Conservation (phyloP, 2,888 invertebrate genomes). For the Axea sp. region DNA sequence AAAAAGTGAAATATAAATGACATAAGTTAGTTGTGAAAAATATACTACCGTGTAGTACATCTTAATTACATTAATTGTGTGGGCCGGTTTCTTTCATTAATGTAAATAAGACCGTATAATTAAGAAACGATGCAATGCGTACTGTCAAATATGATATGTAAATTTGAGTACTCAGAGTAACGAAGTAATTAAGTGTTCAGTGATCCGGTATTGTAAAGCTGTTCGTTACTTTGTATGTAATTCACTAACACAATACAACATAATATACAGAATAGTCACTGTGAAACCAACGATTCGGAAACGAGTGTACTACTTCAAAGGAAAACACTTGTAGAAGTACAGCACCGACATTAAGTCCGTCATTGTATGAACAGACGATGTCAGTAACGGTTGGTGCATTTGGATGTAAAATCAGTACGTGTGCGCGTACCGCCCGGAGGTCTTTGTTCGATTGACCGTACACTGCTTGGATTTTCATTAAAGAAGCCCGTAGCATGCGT, state of each 20-base stretch:
- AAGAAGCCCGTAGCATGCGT: constrained; percentile 30
- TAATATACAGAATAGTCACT: constrained; percentile 37
- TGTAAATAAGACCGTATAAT: constrained; percentile 3
- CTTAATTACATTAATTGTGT: not conserved
- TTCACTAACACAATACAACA: constrained; percentile 30
- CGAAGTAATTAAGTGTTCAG: constrained; percentile 56
- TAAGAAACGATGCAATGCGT: constrained; percentile 16
- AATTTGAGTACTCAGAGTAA: constrained; percentile 4
- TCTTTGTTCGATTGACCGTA: constrained; percentile 56
- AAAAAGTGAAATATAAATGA: not conserved
- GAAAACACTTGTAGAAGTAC: constrained; percentile 54
- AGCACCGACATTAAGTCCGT: constrained; percentile 56
- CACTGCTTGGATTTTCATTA: constrained; percentile 43
- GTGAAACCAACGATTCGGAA: constrained; percentile 63
- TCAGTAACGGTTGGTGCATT: constrained; percentile 55
- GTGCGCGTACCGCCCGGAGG: constrained; percentile 14
- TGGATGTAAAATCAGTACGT: constrained; percentile 61
- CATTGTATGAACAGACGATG: constrained; percentile 51
- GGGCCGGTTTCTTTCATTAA: constrained; percentile 13
- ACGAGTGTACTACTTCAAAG: constrained; percentile 66
- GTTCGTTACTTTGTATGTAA: constrained; percentile 39
- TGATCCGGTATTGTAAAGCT: constrained; percentile 49
- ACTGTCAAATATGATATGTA: constrained; percentile 29
- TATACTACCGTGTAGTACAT: not conserved
- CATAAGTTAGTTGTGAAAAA: not conserved